Base-by-base conservation (phyloP, 2,113 vertebrate genomes). In the Percopsis transmontana region DNA sequence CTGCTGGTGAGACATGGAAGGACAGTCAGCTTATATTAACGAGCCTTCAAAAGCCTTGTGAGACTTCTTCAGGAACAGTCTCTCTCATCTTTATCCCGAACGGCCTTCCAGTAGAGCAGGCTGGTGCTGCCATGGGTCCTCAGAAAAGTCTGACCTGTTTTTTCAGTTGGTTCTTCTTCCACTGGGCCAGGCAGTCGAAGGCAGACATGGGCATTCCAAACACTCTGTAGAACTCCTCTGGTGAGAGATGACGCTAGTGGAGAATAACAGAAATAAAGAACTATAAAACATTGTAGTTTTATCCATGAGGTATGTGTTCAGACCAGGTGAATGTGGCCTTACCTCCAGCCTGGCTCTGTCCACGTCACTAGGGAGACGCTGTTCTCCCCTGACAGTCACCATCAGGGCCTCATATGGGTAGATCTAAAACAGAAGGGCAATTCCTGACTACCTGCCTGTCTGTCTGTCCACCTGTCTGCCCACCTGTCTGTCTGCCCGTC, bases 141-240 rank as follows among this genome's bases (percentile, higher is more conserved):
- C 90, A 99, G 85, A 99, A 99, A 50, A 99, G 95, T 82, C 96
- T 88, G 23, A 94, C 95, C 77, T 95, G 96, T 88, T 98, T 99
- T 91, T 99, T 99, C 77, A 99, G 88, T 85, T 99, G 96, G 1
- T 98, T 98, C 81, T 95, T 94, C 87, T 96, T 99, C 97, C 97
- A 99, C 85, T 96, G 91, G 54, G 95, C 95, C 58, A 98, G 93
- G 52, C 91, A 93, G 84, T 98, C 96, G 40, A 99, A 99, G 86
- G 96, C 94, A 0, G 94, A 92, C 62, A 97, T 95, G 82, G 94
- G 94, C 96, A 99, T 97, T 71, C 96, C 91, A 0, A 99, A 99
- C 76, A 98, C 95, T 79, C 94, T 93, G 87, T 93, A 94, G 90
- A 99, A 99, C 79, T 99, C 97, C 62, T 97, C 96, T 69, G 96